Evolutionary conservation across 2,113 vertebrate genomes (phyloP).

Genomic region (Mirza zaza): DNA sequence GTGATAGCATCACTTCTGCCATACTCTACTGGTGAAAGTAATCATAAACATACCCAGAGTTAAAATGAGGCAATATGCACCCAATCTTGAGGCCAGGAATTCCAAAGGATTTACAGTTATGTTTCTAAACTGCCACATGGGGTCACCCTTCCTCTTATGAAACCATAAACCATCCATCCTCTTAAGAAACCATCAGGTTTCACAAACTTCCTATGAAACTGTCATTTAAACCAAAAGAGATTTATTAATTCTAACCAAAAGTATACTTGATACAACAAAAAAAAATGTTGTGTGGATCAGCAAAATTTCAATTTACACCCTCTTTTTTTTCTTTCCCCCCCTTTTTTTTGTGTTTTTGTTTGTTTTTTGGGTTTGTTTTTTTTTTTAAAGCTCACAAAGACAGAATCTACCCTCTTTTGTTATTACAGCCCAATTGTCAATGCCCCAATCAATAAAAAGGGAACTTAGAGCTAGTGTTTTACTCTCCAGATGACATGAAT

Average conservation of each 20-base stretch:
- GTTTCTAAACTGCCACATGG: slow-evolving; percentile 47
- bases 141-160: slow-evolving; percentile 44
- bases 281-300: not conserved
- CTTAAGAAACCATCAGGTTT: not conserved
- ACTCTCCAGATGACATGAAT: not conserved
- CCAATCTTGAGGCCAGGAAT: not conserved
- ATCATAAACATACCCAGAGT: not conserved
- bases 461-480: not conserved
- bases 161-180: not conserved
- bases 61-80: not conserved
- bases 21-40: not conserved
- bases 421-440: not conserved
- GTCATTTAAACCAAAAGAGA: not conserved
- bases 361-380: too few species aligned
- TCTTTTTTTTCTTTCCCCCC: not conserved
- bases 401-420: not conserved
- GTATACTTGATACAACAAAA: not conserved
- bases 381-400: too few species aligned
- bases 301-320: not conserved
- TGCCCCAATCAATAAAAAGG: not conserved
- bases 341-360: too few species aligned
- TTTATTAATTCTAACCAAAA: not conserved
- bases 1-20: not conserved
- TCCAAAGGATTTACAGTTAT: not conserved
- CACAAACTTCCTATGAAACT: not conserved